phyloP scores from a whole-genome alignment of 2,113 vertebrate species.

The Bambusicola thoracicus region DNA sequence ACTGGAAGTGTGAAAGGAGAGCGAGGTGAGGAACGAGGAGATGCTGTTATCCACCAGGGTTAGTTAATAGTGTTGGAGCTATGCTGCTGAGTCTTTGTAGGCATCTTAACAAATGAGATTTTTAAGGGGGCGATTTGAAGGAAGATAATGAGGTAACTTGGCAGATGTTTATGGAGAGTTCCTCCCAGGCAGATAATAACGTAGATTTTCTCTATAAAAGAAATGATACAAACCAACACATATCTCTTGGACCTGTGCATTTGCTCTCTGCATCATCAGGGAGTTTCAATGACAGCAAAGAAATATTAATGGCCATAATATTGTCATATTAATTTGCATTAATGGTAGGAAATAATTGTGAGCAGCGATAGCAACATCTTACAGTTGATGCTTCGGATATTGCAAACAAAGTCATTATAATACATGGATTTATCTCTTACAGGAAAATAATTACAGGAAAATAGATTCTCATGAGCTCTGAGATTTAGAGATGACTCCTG shows the following conservation, averaged over 20 bases:
- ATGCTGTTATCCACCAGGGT: background rate
- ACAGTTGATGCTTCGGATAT: conserved; percentile 8
- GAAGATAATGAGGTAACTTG: conserved; percentile 54
- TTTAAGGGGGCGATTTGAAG: conserved; percentile 50
- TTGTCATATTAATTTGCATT: background rate
- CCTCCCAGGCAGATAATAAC: conserved; percentile 50
- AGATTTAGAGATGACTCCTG: conserved; percentile 8
- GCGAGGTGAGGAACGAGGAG: background rate
- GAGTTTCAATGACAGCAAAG: conserved; percentile 41
- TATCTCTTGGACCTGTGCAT: background rate
- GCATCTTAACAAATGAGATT: conserved; percentile 25
- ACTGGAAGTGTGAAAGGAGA: rapidly evolving
- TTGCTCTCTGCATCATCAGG: background rate
- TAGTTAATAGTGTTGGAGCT: background rate
- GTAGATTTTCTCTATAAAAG: conserved; percentile 42
- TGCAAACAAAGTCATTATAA: background rate
- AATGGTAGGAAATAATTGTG: conserved; percentile 37
- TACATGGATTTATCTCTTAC: conserved; percentile 11
- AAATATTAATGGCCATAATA: conserved; percentile 55
- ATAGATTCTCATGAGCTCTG: background rate
- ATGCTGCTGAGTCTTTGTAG: background rate
- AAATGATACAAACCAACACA: background rate
- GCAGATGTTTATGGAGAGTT: conserved; percentile 65
- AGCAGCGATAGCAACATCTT: background rate
- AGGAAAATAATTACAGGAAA: conserved; percentile 44